Base-by-base conservation (phyloP, 1,140 invertebrate species). In the Pseudobourletiella spinata region DNA sequence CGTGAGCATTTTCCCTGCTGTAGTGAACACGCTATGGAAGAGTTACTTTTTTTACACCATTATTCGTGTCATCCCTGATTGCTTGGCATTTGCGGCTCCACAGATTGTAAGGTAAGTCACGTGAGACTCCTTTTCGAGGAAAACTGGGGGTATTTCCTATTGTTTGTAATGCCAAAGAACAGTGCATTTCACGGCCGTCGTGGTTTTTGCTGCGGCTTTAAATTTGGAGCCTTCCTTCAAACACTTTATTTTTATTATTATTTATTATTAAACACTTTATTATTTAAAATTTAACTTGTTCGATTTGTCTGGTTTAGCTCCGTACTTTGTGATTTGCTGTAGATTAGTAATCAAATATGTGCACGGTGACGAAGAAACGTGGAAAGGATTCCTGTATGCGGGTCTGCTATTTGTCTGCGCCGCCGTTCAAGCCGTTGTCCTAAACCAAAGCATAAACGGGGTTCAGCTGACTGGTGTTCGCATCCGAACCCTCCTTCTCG, bases 381-480 rank as follows among this genome's bases (percentile, higher is more conserved):
- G 92, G 91, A 88, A 87, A 73, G 93, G 92, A 24, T 89, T 86
- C 67, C 73, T 92, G 3, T 96, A 91, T 76, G 85, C 90, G 0
- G 73, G 82, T 2, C 66, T 84, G 2, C 74, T 99, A 65, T 84
- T 98, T 62, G 61, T 86, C 1, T 84, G 86, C 20, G 88, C 93
- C 1, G 79, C 86, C 0, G 72, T 89, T n/a, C 92, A 97, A 77
- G 97, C 94, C 0, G 73, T 98, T 48, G 76, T 98, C 6, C 75
- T 96, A 16, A 83, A 44, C 0, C 90, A 93, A 66, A 95, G 95
- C 76, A 93, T 93, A 74, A 85, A 91, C 71, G 80, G 86, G 30
- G 93, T 95, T 87, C 90, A 89, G 71, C 76, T 94, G 32, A 86
- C 96, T 25, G 95, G 93, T 6, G 84, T 98, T 78, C 82, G 89